Conservation (phyloP, 2,113 vertebrate species). For the Irena cyanogastra region DNA sequence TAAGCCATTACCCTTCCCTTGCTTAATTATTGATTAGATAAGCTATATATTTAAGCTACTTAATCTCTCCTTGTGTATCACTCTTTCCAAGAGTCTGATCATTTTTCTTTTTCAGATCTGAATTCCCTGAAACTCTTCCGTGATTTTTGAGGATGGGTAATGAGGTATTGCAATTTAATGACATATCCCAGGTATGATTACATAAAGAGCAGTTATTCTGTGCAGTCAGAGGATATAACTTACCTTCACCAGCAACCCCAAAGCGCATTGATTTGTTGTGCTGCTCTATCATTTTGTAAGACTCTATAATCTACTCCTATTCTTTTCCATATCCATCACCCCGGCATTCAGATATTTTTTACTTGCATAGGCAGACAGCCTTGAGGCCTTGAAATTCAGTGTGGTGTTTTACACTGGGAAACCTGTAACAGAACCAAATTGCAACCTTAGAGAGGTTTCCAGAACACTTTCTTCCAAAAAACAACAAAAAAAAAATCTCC, state of each 20-base stretch:
- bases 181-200: background rate
- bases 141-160: background rate
- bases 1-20: background rate
- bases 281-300: constrained; percentile 33
- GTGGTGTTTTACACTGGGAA: background rate
- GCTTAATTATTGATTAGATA: constrained; percentile 41
- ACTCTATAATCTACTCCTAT: constrained; percentile 26
- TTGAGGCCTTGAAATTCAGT: background rate
- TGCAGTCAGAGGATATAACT: background rate
- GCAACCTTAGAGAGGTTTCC: background rate
- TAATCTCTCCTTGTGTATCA: constrained; percentile 14
- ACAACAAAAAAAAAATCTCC: background rate
- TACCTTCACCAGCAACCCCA: background rate
- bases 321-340: constrained; percentile 33
- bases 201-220: background rate
- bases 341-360: background rate
- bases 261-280: constrained; percentile 31
- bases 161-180: constrained; percentile 18
- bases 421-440: background rate
- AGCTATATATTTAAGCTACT: constrained; percentile 9
- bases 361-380: background rate
- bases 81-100: background rate
- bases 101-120: background rate
- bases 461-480: background rate
- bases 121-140: background rate